phyloP scores from a whole-genome alignment of 2,888 invertebrate genomes.

The Pimpla rufipes region DNA sequence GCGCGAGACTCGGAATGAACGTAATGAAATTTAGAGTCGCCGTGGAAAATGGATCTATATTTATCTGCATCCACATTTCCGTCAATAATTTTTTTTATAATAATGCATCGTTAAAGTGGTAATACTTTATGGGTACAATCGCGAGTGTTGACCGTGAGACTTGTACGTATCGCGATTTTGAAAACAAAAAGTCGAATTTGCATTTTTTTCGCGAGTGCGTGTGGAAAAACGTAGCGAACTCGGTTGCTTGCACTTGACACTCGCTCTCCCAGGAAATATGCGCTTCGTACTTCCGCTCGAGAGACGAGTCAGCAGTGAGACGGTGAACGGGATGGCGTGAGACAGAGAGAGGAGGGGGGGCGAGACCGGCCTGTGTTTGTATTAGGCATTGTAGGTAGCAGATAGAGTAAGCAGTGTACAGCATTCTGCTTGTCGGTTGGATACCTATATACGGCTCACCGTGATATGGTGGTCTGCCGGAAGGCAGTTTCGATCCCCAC shows the following conservation, averaged over 20 bases:
- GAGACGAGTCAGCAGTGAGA: conserved; percentile 47
- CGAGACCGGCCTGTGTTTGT: conserved; percentile 2
- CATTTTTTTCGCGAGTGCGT: neutral
- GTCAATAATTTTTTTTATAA: too few species aligned
- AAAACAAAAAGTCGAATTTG: neutral
- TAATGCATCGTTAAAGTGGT: too few species aligned
- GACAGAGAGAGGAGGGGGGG: neutral
- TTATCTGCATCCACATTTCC: neutral
- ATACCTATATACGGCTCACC: conserved; percentile 40
- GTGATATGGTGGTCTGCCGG: conserved; percentile 52
- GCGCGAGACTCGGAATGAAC: too few species aligned
- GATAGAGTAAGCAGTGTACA: conserved; percentile 17
- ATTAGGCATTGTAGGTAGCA: conserved; percentile 28
- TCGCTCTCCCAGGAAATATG: conserved; percentile 58
- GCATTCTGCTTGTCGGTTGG: conserved; percentile 34
- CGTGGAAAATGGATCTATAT: neutral
- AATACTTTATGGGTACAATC: too few species aligned
- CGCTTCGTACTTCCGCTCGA: conserved; percentile 49
- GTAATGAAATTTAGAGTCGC: too few species aligned
- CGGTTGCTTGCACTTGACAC: conserved; percentile 50
- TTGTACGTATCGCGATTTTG: neutral
- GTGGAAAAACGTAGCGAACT: conserved; percentile 25
- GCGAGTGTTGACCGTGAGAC: too few species aligned
- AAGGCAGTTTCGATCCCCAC: conserved; percentile 62
- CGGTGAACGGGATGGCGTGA: conserved; percentile 6